These are phyloP conservation scores for Callochromis pleurospilus DNA, from an alignment of 2,113 vertebrate species.

Conservation along the genomic window DNA sequence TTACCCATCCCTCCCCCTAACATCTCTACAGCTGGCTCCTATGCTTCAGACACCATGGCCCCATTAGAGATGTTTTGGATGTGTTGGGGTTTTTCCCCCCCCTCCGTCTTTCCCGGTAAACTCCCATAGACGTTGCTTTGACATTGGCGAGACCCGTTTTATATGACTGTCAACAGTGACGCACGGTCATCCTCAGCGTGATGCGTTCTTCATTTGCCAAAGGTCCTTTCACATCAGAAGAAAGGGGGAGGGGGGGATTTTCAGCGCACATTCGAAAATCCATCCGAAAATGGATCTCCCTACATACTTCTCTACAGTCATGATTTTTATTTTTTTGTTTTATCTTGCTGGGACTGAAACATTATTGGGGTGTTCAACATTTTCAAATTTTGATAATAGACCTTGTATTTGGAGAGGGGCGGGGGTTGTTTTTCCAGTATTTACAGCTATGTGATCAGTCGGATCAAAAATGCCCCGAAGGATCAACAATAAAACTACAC, in stretches of 20 bases:
- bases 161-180: not conserved
- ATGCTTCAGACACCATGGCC: not conserved
- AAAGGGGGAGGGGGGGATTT: not conserved
- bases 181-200: not conserved
- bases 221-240: not conserved
- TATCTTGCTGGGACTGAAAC: not conserved
- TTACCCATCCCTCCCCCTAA: not conserved
- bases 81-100: not conserved
- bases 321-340: not conserved
- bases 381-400: not conserved
- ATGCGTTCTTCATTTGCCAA: constrained; percentile 12
- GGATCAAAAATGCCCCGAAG: not conserved
- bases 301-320: not conserved
- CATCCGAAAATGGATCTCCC: not conserved
- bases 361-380: not conserved
- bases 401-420: not conserved
- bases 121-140: not conserved
- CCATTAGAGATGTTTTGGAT: not conserved
- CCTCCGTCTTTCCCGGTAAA: not conserved
- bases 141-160: not conserved
- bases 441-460: not conserved
- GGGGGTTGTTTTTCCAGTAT: not conserved
- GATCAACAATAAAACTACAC: not conserved
- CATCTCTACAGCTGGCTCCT: not conserved
- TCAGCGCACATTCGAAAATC: not conserved